Conservation (phyloP, 1,140 invertebrate species). For the Ceratoteleas bidentatus region DNA sequence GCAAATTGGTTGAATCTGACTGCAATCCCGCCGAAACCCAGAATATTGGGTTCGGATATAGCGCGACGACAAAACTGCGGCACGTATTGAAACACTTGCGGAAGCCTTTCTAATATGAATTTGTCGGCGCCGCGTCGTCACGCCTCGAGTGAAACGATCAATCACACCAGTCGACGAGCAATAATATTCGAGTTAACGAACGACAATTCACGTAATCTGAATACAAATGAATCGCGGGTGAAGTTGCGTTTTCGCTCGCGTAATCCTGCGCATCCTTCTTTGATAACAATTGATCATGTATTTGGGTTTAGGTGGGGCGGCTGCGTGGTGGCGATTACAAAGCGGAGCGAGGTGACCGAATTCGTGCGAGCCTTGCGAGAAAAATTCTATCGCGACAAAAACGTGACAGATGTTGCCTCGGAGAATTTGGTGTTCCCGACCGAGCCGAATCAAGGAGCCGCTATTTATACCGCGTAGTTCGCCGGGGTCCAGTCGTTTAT, state of each 20-base stretch:
- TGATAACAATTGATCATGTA: slow-evolving; percentile 44
- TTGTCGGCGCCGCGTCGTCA: too few species aligned
- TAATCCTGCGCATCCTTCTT: slow-evolving; percentile 17
- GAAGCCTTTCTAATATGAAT: neutral
- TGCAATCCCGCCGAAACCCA: too few species aligned
- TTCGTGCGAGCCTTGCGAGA: slow-evolving; percentile 88
- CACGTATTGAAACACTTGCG: neutral
- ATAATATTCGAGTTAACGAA: slow-evolving; percentile 18
- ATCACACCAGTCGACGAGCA: neutral
- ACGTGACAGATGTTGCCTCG: slow-evolving; percentile 71
- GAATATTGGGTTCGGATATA: too few species aligned
- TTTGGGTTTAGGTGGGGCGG: slow-evolving; percentile 92
- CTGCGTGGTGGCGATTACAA: slow-evolving; percentile 93
- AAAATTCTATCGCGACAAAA: slow-evolving; percentile 85
- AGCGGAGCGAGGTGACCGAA: slow-evolving; percentile 84
- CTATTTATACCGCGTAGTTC: slow-evolving; percentile 68
- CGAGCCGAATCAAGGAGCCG: slow-evolving; percentile 83
- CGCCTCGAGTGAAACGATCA: neutral
- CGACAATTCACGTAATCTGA: slow-evolving; percentile 14
- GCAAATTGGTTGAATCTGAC: too few species aligned
- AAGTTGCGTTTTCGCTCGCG: slow-evolving; percentile 14
- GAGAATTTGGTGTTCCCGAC: slow-evolving; percentile 83
- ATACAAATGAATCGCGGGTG: slow-evolving; percentile 34
- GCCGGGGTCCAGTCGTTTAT: slow-evolving; percentile 16
- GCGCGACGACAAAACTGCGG: too few species aligned